Conservation (phyloP, 1,140 invertebrate species). For the Hyles euphorbiae region DNA sequence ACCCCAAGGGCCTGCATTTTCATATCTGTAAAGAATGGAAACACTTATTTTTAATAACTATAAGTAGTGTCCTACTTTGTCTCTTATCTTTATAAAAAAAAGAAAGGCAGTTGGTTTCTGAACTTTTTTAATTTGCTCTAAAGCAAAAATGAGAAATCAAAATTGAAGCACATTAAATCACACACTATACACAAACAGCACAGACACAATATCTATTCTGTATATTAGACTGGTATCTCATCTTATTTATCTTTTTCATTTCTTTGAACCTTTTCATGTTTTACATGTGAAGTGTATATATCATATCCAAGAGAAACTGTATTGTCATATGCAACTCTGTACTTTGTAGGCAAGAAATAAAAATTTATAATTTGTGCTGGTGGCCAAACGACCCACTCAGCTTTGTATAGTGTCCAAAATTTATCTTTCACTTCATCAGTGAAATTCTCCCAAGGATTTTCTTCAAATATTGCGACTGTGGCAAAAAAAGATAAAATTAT, state of each 20-base stretch:
- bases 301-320: slow-evolving; percentile 91
- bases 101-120: too few species aligned
- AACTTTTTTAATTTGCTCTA: too few species aligned
- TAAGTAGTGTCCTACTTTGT: too few species aligned
- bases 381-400: slow-evolving; percentile 88
- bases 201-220: neutral
- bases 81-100: too few species aligned
- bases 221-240: neutral
- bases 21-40: slow-evolving; percentile 32
- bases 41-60: neutral
- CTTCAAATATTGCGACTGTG: slow-evolving; percentile 84
- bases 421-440: slow-evolving; percentile 83
- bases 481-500: slow-evolving; percentile 87
- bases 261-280: slow-evolving; percentile 68
- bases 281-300: slow-evolving; percentile 91
- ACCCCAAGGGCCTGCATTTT: slow-evolving; percentile 54
- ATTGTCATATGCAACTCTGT: slow-evolving; percentile 91
- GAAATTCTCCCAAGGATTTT: slow-evolving; percentile 76
- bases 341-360: slow-evolving; percentile 87
- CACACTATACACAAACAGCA: neutral
- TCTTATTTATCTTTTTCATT: neutral
- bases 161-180: too few species aligned
- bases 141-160: too few species aligned
- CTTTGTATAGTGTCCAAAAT: slow-evolving; percentile 84
- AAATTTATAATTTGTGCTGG: slow-evolving; percentile 85